Evolutionary conservation across 2,888 invertebrate genomes (phyloP), one percentile per base, ranked within the genome.

Genomic region (Meteorus cinctellus): DNA sequence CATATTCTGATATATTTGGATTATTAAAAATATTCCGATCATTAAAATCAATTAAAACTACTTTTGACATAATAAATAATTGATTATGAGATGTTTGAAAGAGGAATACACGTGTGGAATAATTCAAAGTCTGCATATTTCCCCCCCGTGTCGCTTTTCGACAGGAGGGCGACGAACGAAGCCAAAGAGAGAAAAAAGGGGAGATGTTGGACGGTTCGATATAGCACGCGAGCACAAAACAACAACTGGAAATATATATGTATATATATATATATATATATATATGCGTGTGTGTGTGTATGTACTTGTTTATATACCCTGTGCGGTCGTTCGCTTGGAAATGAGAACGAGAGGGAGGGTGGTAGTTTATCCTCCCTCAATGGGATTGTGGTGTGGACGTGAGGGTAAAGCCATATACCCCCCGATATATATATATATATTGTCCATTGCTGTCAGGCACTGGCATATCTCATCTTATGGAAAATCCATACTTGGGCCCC

Each of bases 401-500:
- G 48, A 41, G 34, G 34, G 69, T 51, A 27, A 31, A 31, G 31
- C 31, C 59, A 36, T 29, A 45, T 45, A 14, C 45, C 19, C 63
- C 34, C 19, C 66, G 1, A 24, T 24, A 24, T 24, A 24, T 24
- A 24, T 24, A 72, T 68, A 70, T 78, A 74, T 78, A 70, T 72
- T 41, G 76, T 60, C 19, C 48, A 65, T 86, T 74, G 85, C 84
- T 85, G 85, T 82, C 86, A 84, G 86, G 85, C 87, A 87, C 83
- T 82, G 81, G 82, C 31, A 60, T 63, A 82, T 86, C 86, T 86
- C 86, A 86, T 88, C 87, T 87, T 86, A 88, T 87, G 87, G 87
- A 84, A 88, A 88, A 88, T 88, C 87, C 86, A 87, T 87, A 88
- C 85, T 85, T 86, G 82, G 82, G 81, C 80, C 65, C 62, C 41